Conservation (phyloP, 2,888 invertebrate species). For the Caenorhabditis auriculariae region DNA sequence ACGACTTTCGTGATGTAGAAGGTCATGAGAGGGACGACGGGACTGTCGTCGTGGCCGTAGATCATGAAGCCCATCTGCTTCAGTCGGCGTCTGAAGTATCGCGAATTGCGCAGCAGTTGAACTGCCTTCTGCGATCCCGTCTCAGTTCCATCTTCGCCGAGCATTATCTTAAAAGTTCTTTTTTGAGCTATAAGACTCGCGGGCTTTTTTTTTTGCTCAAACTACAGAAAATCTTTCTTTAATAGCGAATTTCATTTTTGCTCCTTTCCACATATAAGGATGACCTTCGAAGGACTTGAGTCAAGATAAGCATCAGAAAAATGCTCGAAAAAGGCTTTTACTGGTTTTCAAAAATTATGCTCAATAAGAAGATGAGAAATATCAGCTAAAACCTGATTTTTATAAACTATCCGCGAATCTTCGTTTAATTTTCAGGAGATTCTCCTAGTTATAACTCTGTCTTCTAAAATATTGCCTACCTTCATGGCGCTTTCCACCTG, state of each 20-base stretch:
- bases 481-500: conserved; percentile 82
- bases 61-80: conserved; percentile 79
- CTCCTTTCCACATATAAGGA: too few relatives aligned
- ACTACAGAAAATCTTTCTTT: not conserved
- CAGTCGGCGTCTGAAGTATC: conserved; percentile 37
- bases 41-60: conserved; percentile 89
- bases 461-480: conserved; percentile 74
- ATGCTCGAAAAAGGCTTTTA: too few relatives aligned
- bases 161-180: conserved; percentile 29
- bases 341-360: too few relatives aligned
- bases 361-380: too few relatives aligned
- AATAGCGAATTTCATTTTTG: not conserved
- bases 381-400: too few relatives aligned
- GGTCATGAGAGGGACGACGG: conserved; percentile 79
- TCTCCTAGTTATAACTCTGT: too few relatives aligned
- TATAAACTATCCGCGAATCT: too few relatives aligned
- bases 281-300: too few relatives aligned
- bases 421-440: too few relatives aligned
- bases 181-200: too few relatives aligned
- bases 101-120: conserved; percentile 42
- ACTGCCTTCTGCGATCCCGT: conserved; percentile 43
- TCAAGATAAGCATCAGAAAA: too few relatives aligned
- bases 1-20: conserved; percentile 53
- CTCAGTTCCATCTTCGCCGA: conserved; percentile 49
- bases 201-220: not conserved